These are phyloP conservation scores for Sanderia malayensis DNA, from an alignment of 30 jellyfish, hydroid and myxozoan genomes.

Conservation along the genomic window DNA sequence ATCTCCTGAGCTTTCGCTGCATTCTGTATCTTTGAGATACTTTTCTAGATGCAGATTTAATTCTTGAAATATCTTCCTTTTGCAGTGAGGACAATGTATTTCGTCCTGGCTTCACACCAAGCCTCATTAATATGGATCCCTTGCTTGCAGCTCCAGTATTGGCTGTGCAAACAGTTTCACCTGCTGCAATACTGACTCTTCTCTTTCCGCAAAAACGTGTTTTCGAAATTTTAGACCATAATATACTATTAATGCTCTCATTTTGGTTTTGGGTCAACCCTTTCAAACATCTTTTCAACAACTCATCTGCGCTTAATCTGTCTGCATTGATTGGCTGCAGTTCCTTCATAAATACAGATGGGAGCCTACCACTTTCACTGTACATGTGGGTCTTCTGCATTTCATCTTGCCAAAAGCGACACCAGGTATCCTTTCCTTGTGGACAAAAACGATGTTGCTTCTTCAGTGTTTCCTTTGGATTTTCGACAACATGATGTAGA, in stretches of 20 bases:
- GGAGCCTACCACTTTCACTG: slow-evolving; percentile 12
- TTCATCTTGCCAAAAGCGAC: slow-evolving; percentile 15
- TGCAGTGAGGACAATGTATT: not conserved
- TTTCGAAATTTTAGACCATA: not conserved
- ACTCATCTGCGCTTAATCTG: not conserved
- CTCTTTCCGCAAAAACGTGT: slow-evolving; percentile 7
- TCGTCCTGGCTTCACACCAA: not conserved
- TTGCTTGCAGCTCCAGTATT: not conserved
- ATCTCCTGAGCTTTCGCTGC: not conserved
- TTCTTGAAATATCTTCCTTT: not conserved
- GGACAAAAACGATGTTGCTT: slow-evolving; percentile 27
- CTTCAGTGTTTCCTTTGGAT: slow-evolving; percentile 7
- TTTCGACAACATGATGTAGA: slow-evolving; percentile 18
- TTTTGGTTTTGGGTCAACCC: slow-evolving; percentile 1
- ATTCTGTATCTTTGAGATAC: not conserved
- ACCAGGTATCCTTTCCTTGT: slow-evolving; percentile 30
- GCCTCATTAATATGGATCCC: not conserved
- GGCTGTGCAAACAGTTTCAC: slow-evolving; percentile 4
- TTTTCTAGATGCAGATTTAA: not conserved
- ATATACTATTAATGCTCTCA: not conserved
- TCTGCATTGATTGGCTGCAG: slow-evolving; percentile 8
- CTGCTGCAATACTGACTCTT: not conserved
- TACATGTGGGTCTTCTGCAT: slow-evolving; percentile 5
- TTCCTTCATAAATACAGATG: slow-evolving; percentile 4
- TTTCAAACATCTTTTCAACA: not conserved